Evolutionary conservation across 2,797 vertebrate species (phyloP).

Genomic region (Ctenosaura bakeri): DNA sequence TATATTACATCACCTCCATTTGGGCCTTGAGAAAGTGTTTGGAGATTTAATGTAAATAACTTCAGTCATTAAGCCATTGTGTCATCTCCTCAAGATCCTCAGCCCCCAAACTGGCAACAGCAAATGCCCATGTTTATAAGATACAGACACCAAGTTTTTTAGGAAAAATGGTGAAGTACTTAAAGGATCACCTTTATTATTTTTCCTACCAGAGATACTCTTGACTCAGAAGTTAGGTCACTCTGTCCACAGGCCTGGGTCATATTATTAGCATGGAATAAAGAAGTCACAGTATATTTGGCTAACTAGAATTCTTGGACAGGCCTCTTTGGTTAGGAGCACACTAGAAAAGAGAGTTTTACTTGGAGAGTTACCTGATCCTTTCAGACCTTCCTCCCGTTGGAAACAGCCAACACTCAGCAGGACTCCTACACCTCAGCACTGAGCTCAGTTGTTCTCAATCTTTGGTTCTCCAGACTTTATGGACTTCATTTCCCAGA

Average conservation of each 20-base stretch:
- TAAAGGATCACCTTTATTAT: slow-evolving; percentile 69
- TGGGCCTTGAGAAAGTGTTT: slow-evolving; percentile 58
- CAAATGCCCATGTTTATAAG: slow-evolving; percentile 59
- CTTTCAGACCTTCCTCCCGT: background rate
- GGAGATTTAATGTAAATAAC: slow-evolving; percentile 61
- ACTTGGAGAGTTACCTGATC: background rate
- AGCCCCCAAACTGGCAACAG: slow-evolving; percentile 39
- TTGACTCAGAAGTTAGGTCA: slow-evolving; percentile 70
- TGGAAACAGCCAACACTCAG: background rate
- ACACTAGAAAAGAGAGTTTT: slow-evolving; percentile 25
- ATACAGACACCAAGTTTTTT: slow-evolving; percentile 67
- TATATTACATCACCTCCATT: slow-evolving; percentile 56
- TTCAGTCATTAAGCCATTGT: slow-evolving; percentile 56
- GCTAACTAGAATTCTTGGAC: slow-evolving; percentile 8
- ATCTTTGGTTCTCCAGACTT: background rate
- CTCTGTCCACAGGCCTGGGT: slow-evolving; percentile 57
- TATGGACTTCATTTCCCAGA: too few species aligned
- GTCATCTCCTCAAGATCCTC: slow-evolving; percentile 64
- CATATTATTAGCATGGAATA: slow-evolving; percentile 65
- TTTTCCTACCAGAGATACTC: slow-evolving; percentile 71
- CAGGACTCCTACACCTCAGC: background rate
- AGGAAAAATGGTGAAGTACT: slow-evolving; percentile 71
- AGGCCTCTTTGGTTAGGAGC: slow-evolving; percentile 14
- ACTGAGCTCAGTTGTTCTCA: background rate
- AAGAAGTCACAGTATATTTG: slow-evolving; percentile 60